Evolutionary conservation across 2,797 vertebrate species (phyloP).

Genomic region (Phataginus tricuspis): DNA sequence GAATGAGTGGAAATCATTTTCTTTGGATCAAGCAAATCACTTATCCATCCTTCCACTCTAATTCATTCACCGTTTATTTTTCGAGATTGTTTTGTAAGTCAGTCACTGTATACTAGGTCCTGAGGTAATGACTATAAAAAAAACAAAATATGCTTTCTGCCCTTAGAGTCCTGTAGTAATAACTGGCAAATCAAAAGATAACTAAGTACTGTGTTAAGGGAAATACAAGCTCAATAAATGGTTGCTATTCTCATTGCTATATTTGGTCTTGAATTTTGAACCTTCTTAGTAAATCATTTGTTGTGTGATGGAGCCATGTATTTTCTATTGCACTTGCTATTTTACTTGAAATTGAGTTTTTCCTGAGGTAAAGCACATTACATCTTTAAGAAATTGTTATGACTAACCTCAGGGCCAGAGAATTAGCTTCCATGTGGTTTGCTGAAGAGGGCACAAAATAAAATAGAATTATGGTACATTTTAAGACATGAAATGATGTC

Average conservation of each 20-base stretch:
- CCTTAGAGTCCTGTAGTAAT: background rate
- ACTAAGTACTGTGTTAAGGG: background rate
- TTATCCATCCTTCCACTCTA: background rate
- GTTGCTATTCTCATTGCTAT: background rate
- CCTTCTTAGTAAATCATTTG: background rate
- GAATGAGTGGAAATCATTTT: background rate
- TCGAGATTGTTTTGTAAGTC: background rate
- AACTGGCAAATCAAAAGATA: background rate
- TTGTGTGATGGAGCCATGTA: background rate
- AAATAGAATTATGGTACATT: background rate
- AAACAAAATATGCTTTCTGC: background rate
- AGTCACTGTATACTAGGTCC: background rate
- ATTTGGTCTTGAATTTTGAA: slow-evolving; percentile 33
- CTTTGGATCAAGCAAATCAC: background rate
- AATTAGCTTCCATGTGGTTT: background rate
- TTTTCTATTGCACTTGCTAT: slow-evolving; percentile 8
- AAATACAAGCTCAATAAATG: background rate
- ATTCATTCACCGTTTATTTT: background rate
- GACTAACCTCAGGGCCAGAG: background rate
- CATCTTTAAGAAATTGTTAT: slow-evolving; percentile 8
- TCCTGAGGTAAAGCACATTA: background rate
- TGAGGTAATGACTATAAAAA: background rate
- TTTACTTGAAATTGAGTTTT: slow-evolving; percentile 15
- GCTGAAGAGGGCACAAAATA: background rate
- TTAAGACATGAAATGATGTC: background rate